Conservation (phyloP, 2,113 vertebrate genomes). For the Strigops habroptila region DNA sequence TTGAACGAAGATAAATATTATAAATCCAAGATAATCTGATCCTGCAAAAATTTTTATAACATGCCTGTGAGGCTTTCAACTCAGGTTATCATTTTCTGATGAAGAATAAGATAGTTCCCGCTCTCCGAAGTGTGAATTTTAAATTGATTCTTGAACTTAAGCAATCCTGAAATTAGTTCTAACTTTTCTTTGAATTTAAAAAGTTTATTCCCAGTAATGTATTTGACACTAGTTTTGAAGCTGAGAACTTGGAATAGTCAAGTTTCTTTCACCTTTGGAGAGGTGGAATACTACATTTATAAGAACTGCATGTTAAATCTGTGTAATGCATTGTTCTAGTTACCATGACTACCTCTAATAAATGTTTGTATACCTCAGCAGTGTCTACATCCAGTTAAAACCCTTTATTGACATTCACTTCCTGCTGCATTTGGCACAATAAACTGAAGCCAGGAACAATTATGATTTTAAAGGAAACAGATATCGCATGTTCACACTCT, state of each 20-base stretch:
- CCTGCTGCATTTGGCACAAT: slow-evolving; percentile 45
- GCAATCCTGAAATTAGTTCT: not conserved
- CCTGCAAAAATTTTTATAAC: not conserved
- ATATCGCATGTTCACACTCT: slow-evolving; percentile 41
- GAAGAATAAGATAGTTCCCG: not conserved
- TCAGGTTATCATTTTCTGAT: not conserved
- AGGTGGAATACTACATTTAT: not conserved
- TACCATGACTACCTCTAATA: slow-evolving; percentile 59
- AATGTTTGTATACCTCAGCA: slow-evolving; percentile 41
- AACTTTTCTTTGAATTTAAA: not conserved
- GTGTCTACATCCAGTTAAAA: slow-evolving; percentile 43
- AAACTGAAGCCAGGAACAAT: slow-evolving; percentile 36
- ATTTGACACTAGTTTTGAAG: not conserved
- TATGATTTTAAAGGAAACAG: slow-evolving; percentile 49
- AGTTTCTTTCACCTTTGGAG: not conserved
- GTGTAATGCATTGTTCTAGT: slow-evolving; percentile 52
- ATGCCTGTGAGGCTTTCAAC: not conserved
- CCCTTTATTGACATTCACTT: slow-evolving; percentile 19
- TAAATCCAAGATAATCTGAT: not conserved
- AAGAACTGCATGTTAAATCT: slow-evolving; percentile 4
- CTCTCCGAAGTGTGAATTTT: not conserved
- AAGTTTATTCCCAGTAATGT: not conserved
- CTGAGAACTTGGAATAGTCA: not conserved
- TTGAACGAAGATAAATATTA: not conserved
- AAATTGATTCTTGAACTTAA: not conserved